A percentile compares a stretch with the other conserved stretches of the same genome.
Conservation (phyloP, 92 coral and sea anemone genomes). For the Montipora capitata region DNA sequence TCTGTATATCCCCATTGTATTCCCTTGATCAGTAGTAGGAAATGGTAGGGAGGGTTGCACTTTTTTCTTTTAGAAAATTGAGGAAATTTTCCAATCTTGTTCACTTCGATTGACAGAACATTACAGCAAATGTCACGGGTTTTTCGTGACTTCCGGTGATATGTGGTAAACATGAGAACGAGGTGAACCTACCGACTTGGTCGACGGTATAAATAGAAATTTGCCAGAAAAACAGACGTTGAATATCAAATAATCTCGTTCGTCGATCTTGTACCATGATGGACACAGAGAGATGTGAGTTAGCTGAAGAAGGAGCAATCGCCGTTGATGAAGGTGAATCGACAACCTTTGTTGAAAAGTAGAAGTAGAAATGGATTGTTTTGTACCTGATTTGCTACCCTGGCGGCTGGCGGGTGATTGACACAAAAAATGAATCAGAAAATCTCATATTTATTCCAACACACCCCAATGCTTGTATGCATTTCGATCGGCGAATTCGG, state of each 20-base stretch:
- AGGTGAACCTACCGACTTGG: slow-evolving; percentile 9
- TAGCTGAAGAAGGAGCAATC: background rate
- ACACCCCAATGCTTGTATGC: background rate
- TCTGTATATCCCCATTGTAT: no score
- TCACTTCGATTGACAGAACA: background rate
- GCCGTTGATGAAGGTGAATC: slow-evolving; percentile 33
- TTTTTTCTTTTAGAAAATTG: no score
- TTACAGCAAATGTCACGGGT: background rate
- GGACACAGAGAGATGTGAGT: slow-evolving; percentile 3
- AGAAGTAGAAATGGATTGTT: background rate
- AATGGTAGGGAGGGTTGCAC: no score
- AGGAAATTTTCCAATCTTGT: no score
- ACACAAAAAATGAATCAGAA: no score
- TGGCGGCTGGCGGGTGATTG: no score
- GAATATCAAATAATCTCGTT: background rate
- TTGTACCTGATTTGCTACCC: no score
- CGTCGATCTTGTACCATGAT: slow-evolving; percentile 3
- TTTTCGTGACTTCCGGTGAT: slow-evolving; percentile 46
- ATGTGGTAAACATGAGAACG: slow-evolving; percentile 20
- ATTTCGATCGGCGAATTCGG: no score
- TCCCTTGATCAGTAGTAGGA: no score
- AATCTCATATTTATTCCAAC: no score
- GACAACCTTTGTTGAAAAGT: no score
- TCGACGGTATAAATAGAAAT: background rate
- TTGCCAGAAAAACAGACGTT: background rate